Base-by-base conservation (phyloP, 2,797 vertebrate species). In the Enteromius anoplus region DNA sequence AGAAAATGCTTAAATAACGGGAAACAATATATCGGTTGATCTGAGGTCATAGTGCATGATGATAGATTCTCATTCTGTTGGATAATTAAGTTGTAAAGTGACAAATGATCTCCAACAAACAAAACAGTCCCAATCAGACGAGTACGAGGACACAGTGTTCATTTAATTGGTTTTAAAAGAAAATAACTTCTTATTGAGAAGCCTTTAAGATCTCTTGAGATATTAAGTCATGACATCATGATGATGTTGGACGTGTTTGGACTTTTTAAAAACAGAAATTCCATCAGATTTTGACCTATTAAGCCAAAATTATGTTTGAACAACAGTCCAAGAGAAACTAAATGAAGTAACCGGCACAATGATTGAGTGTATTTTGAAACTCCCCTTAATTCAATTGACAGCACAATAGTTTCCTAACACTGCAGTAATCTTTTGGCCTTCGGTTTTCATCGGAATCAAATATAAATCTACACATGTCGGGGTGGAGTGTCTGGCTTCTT, bases 31-130 rank as follows among this genome's bases (percentile, higher is more conserved):
- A 42, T 42, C 8, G 6, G 40, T 42, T 2, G 40, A 42, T 42
- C 8, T 42, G 8, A 10, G 9, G 40, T 42, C 40, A 42, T 42
- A 42, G 40, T 10, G 40, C 40, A 94, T 93, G 92, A 87, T 92
- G 86, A 86, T 89, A 94, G 86, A 87, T 90, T 92, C 89, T 89
- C 90, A 91, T 91, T 90, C 87, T 87, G 90, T 92, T 89, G 90
- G 86, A 87, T 90, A 93, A 91, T 88, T 92, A 94, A 88, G 85
- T 83, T 78, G 84, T 86, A 76, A 88, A 87, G 87, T 91, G 90
- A 92, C 90, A 90, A 93, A 90, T 91, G 79, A 93, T 66, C 86
- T 68, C 83, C 90, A 84, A 85, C 81, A 65, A 64, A n/a, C 85
- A 80, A 81, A 88, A 87, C 47, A 17, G 10, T 23, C 7, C 23